Conservation (phyloP, 1,140 invertebrate species). For the Euborellia annulipes region DNA sequence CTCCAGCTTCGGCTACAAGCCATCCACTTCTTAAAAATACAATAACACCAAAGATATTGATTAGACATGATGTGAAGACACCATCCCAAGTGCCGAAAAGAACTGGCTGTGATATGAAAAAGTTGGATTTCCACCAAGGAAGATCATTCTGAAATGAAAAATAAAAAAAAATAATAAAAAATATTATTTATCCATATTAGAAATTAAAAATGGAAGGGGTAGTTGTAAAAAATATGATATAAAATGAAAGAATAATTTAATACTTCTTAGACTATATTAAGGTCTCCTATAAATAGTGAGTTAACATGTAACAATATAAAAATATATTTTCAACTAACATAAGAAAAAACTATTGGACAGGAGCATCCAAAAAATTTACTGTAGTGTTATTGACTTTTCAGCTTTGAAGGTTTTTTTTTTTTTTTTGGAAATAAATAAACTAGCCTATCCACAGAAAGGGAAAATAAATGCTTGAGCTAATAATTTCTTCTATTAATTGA, state of each 20-base stretch:
- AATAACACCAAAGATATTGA: slow-evolving; percentile 95
- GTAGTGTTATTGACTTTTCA: too few relatives aligned
- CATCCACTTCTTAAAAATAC: slow-evolving; percentile 91
- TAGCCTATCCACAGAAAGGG: too few relatives aligned
- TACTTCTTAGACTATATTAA: neutral
- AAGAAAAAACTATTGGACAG: too few relatives aligned
- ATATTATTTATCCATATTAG: slow-evolving; percentile 3
- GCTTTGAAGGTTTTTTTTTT: too few relatives aligned
- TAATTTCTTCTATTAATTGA: too few relatives aligned
- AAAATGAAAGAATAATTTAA: neutral
- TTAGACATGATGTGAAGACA: slow-evolving; percentile 83
- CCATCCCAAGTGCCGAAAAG: slow-evolving; percentile 94
- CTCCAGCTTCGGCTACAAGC: slow-evolving; percentile 91
- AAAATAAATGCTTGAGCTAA: too few relatives aligned
- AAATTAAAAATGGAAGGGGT: neutral
- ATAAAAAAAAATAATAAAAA: slow-evolving; percentile 1
- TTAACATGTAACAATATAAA: neutral
- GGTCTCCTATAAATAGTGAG: neutral
- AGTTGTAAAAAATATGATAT: neutral
- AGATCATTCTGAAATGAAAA: slow-evolving; percentile 44
- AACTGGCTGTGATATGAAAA: slow-evolving; percentile 83
- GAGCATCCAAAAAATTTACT: too few relatives aligned
- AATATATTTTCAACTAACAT: neutral
- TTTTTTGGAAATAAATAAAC: too few relatives aligned
- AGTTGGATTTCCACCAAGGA: slow-evolving; percentile 85